A percentile compares a stretch with the other conserved stretches of the same genome.
These are phyloP conservation scores for Enteromius treurensis DNA, from an alignment of 2,797 vertebrate genomes.

Conservation along the genomic window DNA sequence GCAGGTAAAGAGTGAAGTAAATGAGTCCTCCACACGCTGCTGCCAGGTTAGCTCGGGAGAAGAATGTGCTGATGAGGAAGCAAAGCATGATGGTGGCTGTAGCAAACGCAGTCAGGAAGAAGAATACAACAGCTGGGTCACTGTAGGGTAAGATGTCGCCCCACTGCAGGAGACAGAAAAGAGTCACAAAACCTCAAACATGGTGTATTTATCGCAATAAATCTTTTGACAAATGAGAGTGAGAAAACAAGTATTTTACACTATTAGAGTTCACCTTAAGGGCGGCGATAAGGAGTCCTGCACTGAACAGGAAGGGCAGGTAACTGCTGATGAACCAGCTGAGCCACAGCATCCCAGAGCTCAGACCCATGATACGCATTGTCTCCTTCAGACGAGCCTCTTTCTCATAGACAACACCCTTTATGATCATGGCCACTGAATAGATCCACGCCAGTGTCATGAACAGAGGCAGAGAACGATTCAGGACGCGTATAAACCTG, in stretches of 20 bases:
- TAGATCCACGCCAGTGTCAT: conserved; percentile 94
- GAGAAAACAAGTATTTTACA: background rate
- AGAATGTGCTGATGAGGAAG: conserved; percentile 90
- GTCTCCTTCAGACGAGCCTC: conserved; percentile 89
- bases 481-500: conserved; percentile 88
- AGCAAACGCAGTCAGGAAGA: conserved; percentile 86
- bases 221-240: background rate
- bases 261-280: conserved; percentile 79
- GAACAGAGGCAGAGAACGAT: conserved; percentile 89
- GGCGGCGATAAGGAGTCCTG: conserved; percentile 81
- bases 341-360: conserved; percentile 84
- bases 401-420: conserved; percentile 91
- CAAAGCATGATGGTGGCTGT: conserved; percentile 91
- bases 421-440: conserved; percentile 92
- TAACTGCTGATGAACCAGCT: conserved; percentile 92
- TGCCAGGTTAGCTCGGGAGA: conserved; percentile 87
- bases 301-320: conserved; percentile 86
- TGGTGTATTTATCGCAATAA: background rate
- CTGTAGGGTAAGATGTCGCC: conserved; percentile 91
- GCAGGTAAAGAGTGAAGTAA: conserved; percentile 89
- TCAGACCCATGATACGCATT: conserved; percentile 91
- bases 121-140: conserved; percentile 81
- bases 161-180: conserved; percentile 67
- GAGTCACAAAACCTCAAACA: background rate
- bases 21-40: conserved; percentile 88